Conservation (phyloP, 2,888 invertebrate genomes). For the Acleris laterana region DNA sequence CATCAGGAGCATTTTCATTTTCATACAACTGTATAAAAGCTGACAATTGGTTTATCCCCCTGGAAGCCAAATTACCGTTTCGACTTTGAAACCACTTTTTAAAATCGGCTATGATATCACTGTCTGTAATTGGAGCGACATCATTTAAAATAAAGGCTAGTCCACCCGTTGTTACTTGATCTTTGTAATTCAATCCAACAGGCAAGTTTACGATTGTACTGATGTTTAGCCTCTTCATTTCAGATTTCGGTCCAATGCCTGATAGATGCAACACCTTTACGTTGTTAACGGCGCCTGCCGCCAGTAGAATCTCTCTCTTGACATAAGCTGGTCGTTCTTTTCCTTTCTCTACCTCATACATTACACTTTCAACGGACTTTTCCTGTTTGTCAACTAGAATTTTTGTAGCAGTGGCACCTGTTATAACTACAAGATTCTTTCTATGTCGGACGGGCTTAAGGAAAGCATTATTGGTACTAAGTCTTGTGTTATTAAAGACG, state of each 20-base stretch:
- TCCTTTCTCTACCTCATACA: constrained; percentile 73
- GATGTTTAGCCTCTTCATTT: constrained; percentile 69
- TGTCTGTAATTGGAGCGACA: constrained; percentile 62
- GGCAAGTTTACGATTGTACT: constrained; percentile 65
- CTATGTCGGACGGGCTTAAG: constrained; percentile 71
- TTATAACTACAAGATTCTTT: constrained; percentile 70
- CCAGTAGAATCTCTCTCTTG: constrained; percentile 73
- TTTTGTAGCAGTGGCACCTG: constrained; percentile 72
- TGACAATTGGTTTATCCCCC: constrained; percentile 76
- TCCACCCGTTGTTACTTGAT: constrained; percentile 77
- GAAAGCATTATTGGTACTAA: constrained; percentile 75
- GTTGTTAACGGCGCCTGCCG: constrained; percentile 77
- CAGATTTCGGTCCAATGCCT: constrained; percentile 70
- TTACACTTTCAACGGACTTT: constrained; percentile 69
- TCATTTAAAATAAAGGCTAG: constrained; percentile 70
- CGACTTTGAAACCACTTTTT: constrained; percentile 77
- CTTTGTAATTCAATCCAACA: constrained; percentile 75
- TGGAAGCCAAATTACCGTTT: constrained; percentile 70
- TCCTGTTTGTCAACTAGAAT: constrained; percentile 70
- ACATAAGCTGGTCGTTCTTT: constrained; percentile 71
- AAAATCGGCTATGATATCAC: constrained; percentile 69
- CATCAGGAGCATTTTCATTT: constrained; percentile 72
- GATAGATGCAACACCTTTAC: constrained; percentile 73
- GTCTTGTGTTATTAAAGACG: constrained; percentile 70
- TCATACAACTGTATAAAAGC: constrained; percentile 77